phyloP scores from a whole-genome alignment of 2,888 invertebrate species.

The Hybos culiciformis region DNA sequence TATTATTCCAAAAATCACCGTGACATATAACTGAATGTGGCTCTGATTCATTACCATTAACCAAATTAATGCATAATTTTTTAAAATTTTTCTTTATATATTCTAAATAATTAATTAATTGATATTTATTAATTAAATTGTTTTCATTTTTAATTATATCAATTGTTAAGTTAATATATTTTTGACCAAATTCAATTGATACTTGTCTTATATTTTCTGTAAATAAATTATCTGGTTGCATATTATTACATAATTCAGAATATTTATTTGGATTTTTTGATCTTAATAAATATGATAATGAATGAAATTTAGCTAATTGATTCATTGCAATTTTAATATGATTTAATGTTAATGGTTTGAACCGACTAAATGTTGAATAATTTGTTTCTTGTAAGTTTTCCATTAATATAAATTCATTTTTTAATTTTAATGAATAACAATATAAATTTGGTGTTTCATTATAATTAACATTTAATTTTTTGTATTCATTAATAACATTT shows the following conservation, averaged over 20 bases:
- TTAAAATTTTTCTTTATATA: slow-evolving; percentile 15
- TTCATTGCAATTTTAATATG: slow-evolving; percentile 32
- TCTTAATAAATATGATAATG: slow-evolving; percentile 36
- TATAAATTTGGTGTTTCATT: slow-evolving; percentile 6
- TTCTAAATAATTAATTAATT: slow-evolving; percentile 16
- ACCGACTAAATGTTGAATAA: slow-evolving; percentile 23
- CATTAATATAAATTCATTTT: slow-evolving; percentile 25
- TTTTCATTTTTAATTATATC: slow-evolving; percentile 19
- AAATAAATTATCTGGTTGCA: slow-evolving; percentile 23
- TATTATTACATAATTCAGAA: slow-evolving; percentile 14
- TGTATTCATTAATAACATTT: slow-evolving; percentile 20
- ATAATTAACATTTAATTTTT: slow-evolving; percentile 9
- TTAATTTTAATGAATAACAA: slow-evolving; percentile 16
- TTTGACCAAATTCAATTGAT: slow-evolving; percentile 24
- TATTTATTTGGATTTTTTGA: slow-evolving; percentile 20
- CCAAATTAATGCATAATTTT: slow-evolving; percentile 18
- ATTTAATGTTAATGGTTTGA: slow-evolving; percentile 30
- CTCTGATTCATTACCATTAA: slow-evolving; percentile 18
- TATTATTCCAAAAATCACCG: slow-evolving; percentile 31
- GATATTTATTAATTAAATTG: slow-evolving; percentile 1
- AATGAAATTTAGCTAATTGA: slow-evolving; percentile 37
- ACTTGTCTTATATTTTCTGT: slow-evolving; percentile 19
- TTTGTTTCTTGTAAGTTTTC: slow-evolving; percentile 21
- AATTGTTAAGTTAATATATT: slow-evolving; percentile 20
- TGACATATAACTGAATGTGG: slow-evolving; percentile 28